Evolutionary conservation across 2,113 vertebrate genomes (phyloP), one percentile per base, ranked within the genome.

Genomic region (Zootoca vivipara): DNA sequence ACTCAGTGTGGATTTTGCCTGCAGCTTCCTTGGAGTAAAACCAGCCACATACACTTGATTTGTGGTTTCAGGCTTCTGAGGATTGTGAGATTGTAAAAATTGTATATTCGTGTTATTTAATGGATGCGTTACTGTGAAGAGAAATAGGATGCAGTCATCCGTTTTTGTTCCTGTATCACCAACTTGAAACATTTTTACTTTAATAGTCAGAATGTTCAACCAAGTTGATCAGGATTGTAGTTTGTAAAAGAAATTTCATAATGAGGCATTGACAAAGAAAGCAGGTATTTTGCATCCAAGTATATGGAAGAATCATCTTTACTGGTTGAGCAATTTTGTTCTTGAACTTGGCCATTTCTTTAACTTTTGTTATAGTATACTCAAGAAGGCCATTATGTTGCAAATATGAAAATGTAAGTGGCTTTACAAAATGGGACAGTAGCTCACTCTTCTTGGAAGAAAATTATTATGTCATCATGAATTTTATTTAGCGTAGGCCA

Each of bases 171-270:
- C 65, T 10, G 18, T 69, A 83, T 69, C 40, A 42, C 73, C 46
- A 8, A 20, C 33, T 93, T 90, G 35, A 72, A 87, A 85, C n/a
- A 88, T 89, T 91, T 93, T 88, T 91, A 88, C 78, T 90, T 94
- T 6, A 18, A 20, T 93, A 89, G 79, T 89, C 87, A 89, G 93
- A 64, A 20, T 95, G 73, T 87, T 95, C 83, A 85, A 86, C 89
- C 0, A 33, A 85, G 87, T 86, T 94, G 88, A 92, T 90, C 56
- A 92, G 84, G 90, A 88, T 91, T 94, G 70, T 89, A 87, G 74
- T 92, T 80, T 80, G 84, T 92, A 87, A 92, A 89, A 88, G 80
- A 92, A 80, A 56, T 87, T 91, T 87, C 85, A 88, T 35, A 92
- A 73, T 85, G 87, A 85, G 26, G 77, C 85, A 89, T 91, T 87